Evolutionary conservation across 2,888 invertebrate genomes (phyloP).

Genomic region (Rapana venosa): DNA sequence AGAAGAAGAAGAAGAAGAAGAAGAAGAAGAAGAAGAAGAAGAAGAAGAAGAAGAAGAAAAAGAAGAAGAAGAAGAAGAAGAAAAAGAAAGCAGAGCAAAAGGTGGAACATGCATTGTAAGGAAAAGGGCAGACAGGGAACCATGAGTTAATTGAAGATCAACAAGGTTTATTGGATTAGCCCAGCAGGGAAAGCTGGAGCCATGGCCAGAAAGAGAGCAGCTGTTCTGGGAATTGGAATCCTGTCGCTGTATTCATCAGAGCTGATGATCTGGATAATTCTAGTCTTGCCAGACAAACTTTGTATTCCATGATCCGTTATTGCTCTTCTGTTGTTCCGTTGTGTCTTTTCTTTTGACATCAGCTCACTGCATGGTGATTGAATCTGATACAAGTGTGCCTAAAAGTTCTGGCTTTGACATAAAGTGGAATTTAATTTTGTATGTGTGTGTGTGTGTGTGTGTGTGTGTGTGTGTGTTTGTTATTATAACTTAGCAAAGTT

Average conservation of each 20-base stretch:
- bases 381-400: no score
- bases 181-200: slow-evolving; percentile 23
- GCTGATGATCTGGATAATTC: slow-evolving; percentile 6
- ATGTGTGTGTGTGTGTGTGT: no score
- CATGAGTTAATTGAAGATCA: slow-evolving; percentile 43
- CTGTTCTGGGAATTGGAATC: slow-evolving; percentile 9
- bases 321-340: background rate
- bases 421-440: no score
- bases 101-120: background rate
- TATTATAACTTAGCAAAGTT: no score
- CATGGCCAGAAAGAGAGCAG: background rate
- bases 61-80: background rate
- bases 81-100: background rate
- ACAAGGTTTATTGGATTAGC: slow-evolving; percentile 42
- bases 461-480: no score
- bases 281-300: slow-evolving; percentile 22
- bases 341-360: background rate
- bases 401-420: no score
- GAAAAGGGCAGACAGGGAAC: slow-evolving; percentile 24
- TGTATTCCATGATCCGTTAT: background rate
- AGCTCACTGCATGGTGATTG: background rate
- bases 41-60: background rate
- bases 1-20: background rate
- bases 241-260: slow-evolving; percentile 2
- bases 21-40: background rate